These are phyloP conservation scores for Zaprionus davidi DNA, from an alignment of 1,140 invertebrate genomes.

Conservation along the genomic window DNA sequence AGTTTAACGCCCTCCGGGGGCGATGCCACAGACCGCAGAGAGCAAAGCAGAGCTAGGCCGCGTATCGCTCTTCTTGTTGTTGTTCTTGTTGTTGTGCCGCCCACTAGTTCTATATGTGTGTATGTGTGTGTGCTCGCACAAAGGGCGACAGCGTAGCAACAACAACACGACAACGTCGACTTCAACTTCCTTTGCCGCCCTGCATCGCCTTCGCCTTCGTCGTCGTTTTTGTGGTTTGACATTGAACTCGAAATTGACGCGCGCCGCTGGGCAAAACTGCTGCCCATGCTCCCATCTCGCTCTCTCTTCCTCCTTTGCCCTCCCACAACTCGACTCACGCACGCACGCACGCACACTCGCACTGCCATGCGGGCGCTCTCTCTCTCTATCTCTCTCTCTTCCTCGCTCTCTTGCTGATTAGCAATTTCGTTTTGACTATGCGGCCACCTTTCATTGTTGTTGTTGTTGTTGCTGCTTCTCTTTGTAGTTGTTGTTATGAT, in stretches of 20 bases:
- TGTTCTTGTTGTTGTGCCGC: slow-evolving; percentile 20
- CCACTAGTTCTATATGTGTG: slow-evolving; percentile 13
- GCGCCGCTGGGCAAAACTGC: slow-evolving; percentile 69
- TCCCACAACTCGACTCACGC: slow-evolving; percentile 6
- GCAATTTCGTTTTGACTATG: slow-evolving; percentile 64
- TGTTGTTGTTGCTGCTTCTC: slow-evolving; percentile 6
- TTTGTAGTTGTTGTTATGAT: slow-evolving; percentile 35
- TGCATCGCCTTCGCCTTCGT: slow-evolving; percentile 17
- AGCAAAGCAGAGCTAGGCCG: slow-evolving; percentile 15
- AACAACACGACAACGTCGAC: slow-evolving; percentile 1
- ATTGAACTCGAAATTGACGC: slow-evolving; percentile 83
- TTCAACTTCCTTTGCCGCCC: slow-evolving; percentile 19
- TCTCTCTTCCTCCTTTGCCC: neutral
- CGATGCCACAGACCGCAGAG: slow-evolving; percentile 57
- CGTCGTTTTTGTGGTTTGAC: slow-evolving; percentile 79
- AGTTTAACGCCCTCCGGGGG: slow-evolving; percentile 78
- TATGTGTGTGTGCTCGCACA: slow-evolving; percentile 18
- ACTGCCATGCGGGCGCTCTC: slow-evolving; percentile 33
- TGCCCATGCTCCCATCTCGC: slow-evolving; percentile 28
- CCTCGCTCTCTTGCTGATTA: slow-evolving; percentile 54
- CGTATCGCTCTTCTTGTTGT: slow-evolving; percentile 19
- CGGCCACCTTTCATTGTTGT: slow-evolving; percentile 40
- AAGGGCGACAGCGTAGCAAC: slow-evolving; percentile 16
- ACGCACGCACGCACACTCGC: neutral
- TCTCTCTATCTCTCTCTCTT: slow-evolving; percentile 27